Base-by-base conservation (phyloP, 2,113 vertebrate species). In the Elephantulus edwardii region DNA sequence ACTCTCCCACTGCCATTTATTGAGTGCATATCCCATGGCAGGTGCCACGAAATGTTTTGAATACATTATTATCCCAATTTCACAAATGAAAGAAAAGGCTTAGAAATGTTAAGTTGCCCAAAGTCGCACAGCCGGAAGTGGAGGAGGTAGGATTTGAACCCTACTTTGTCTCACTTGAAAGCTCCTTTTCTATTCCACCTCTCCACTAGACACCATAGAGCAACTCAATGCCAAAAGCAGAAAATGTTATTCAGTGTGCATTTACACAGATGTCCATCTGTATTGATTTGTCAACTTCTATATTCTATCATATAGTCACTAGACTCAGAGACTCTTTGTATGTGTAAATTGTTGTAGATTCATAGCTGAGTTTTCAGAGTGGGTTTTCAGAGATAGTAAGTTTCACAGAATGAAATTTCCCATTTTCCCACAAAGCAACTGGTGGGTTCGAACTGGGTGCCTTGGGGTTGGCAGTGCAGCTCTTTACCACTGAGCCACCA, bases 41-140 rank as follows among this genome's bases (percentile, higher is more conserved):
- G 91, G 77, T 95, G 91, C 91, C 70, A 22, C 50, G 75, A 82
- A 76, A 74, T 77, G 83, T 76, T 92, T 92, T 30, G 83, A 66
- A 66, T 91, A 52, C 30, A 19, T 94, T 30, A 58, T 89, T 62
- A 71, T 83, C 30, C 12, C 6, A n/a, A 60, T 74, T 64, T 90
- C 74, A 71, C 6, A 72, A 74, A 68, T 22, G 75, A 88, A 38
- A 71, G 78, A 44, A 79, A 40, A 83, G 58, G 8, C 40, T 82
- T 58, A 71, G 75, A 76, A 78, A 93, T 76, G 74, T 72, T 68
- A 54, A 22, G 58, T 76, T 79, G 46, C 85, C 74, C 46, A 24
- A 3, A 33, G 35, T 54, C 19, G 2, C 16, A 58, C 11, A 62
- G 12, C 77, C 66, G 38, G 20, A 86, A 44, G 54, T 77, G 42